A percentile compares a stretch with the other conserved stretches of the same genome.
phyloP scores from a whole-genome alignment of 2,888 invertebrate species.

The Campopleginae sp. region DNA sequence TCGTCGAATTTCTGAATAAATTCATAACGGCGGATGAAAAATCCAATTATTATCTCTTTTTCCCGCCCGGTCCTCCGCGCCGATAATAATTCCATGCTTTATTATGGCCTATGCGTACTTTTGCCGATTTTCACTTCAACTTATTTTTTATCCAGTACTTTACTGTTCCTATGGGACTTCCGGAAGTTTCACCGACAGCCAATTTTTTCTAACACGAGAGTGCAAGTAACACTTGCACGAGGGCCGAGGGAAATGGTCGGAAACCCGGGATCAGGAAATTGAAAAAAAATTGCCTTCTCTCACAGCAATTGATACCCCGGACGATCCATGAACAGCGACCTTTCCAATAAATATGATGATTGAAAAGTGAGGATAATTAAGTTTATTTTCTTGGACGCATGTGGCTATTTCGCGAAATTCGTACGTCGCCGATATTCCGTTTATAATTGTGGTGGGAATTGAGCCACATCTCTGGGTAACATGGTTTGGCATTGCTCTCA shows the following conservation, averaged over 20 bases:
- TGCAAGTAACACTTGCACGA: not conserved
- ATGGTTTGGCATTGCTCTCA: slow-evolving; percentile 15
- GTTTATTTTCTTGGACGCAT: not conserved
- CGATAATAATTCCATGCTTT: not conserved
- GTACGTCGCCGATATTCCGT: not conserved
- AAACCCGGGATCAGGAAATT: not conserved
- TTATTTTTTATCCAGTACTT: not conserved
- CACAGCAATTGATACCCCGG: not conserved
- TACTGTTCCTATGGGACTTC: not conserved
- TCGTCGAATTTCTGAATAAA: not conserved
- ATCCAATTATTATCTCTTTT: not conserved
- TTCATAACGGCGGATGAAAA: not conserved
- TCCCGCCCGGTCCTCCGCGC: too few species aligned
- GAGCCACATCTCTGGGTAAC: slow-evolving; percentile 27
- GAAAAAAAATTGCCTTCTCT: not conserved
- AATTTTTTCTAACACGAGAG: not conserved
- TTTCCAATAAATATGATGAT: too few species aligned
- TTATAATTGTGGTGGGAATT: slow-evolving; percentile 56
- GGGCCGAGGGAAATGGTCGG: not conserved
- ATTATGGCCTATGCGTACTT: not conserved
- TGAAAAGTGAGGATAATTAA: not conserved
- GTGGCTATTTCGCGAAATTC: slow-evolving; percentile 17
- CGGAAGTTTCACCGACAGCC: not conserved
- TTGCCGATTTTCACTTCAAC: not conserved
- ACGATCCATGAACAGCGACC: too few species aligned